Evolutionary conservation across 1,140 invertebrate species (phyloP), one percentile per base, ranked within the genome.

Genomic region (Bradysia coprophila): DNA sequence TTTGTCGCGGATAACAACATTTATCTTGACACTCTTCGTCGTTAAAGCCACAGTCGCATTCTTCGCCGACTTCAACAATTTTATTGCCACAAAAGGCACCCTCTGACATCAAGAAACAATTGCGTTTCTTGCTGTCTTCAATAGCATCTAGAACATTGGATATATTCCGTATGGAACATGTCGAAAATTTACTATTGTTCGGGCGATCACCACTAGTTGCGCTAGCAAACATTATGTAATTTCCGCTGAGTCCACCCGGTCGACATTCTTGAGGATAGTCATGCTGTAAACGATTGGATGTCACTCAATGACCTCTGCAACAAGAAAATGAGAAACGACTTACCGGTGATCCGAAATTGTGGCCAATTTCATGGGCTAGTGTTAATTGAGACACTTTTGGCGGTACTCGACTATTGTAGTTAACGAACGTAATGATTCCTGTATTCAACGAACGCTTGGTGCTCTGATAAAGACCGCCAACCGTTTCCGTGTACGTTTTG

Each of bases 81-180:
- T 95, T 94, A 62, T 99, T 99, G 13, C 95, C 95, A 66, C 95
- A 99, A 71, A 98, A 98, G 20, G 94, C 88, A 44, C 88, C 91
- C 44, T 79, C 81, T 41, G 82, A 87, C 21, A 78, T 85, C 67
- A 69, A 63, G 60, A 98, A 96, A 57, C 95, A 98, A 64, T 98
- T 95, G n/a, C 79, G 67, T 58, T 98, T 98, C 48, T 87, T 79
- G 33, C 82, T 84, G 47, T 89, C 82, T 42, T 83, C 73, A 24
- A 97, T 83, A 1, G 89, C 90, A 56, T 92, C 85, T 2, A 96
- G 66, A 3, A 96, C 92, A 45, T 81, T 80, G 34, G 88, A 93
- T 48, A 99, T 98, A 62, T 98, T 98, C 20, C 85, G 78, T 38
- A 92, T 76, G 46, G 88, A 93, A 61, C 93, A 98, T 9, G 75